Base-by-base conservation (phyloP, 2,797 vertebrate species). In the Danio tinwini region DNA sequence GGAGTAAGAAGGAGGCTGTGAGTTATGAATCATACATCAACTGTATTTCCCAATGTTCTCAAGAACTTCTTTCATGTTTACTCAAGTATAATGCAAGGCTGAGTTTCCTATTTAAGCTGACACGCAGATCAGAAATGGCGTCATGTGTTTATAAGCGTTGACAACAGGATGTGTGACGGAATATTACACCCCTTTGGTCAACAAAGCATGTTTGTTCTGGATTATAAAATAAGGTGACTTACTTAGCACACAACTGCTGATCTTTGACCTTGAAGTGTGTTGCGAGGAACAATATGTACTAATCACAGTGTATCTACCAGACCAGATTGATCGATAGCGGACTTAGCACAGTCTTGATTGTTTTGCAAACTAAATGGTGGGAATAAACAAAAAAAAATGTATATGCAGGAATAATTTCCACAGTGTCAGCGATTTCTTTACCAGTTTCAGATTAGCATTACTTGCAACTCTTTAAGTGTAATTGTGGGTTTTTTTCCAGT, bases 181-280 rank as follows among this genome's bases (percentile, higher is more conserved):
- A 56, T 8, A 74, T 40, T 39, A 70, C 67, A 55, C 68, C 68
- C 56, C 12, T 63, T 79, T 9, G 17, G 76, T 79, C 68, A 79
- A 79, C 77, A 71, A 5, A 5, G 8, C 37, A 9, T 72, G 68
- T 79, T 79, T 79, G 68, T 63, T 47, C 5, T 4, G 16, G 0
- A 39, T 49, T 37, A 71, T 63, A 79, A 72, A 21, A 42, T 29
- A 50, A n/a, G 61, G 37, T 40, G 6, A 21, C 10, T 49, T 58
- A 44, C 52, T 56, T 19, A 47, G 7, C 11, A 16, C 16, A 19
- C 39, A 72, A 4, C 17, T 0, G 7, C 6, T 8, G 13, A 67
- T 65, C 19, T 76, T 45, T 55, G 19, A 44, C 10, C n/a, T 47
- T 76, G 44, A 19, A 45, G 19, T 19, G 11, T 14, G 13, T 7